A percentile compares a stretch with the other conserved stretches of the same genome.
Evolutionary conservation across 2,888 invertebrate species (phyloP).

Genomic region (Mythimna loreyi): DNA sequence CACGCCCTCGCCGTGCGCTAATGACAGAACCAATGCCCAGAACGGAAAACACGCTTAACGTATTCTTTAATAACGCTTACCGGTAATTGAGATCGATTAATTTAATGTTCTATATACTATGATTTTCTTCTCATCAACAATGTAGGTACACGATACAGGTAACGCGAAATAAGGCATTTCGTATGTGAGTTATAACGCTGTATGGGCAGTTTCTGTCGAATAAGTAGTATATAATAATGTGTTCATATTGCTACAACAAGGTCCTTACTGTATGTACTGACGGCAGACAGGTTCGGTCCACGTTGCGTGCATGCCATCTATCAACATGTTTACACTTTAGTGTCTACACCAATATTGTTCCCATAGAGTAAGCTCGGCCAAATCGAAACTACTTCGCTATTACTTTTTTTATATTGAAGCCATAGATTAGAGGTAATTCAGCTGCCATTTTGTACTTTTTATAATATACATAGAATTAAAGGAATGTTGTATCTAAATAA

Average conservation of each 20-base stretch:
- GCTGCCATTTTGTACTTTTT: conserved; percentile 86
- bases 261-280: conserved; percentile 56
- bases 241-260: conserved; percentile 61
- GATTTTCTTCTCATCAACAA: conserved; percentile 82
- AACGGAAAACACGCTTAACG: conserved; percentile 76
- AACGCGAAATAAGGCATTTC: conserved; percentile 90
- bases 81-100: conserved; percentile 89
- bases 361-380: conserved; percentile 89
- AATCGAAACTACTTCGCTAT: conserved; percentile 71
- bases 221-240: conserved; percentile 55
- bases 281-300: conserved; percentile 71
- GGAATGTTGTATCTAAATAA: conserved; percentile 74
- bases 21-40: conserved; percentile 68
- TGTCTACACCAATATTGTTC: conserved; percentile 86
- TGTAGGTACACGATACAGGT: conserved; percentile 88
- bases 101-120: conserved; percentile 86
- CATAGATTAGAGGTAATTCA: conserved; percentile 74
- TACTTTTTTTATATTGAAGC: conserved; percentile 70
- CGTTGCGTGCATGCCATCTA: conserved; percentile 79
- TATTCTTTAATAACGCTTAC: conserved; percentile 84
- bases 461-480: conserved; percentile 66
- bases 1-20: conserved; percentile 54
- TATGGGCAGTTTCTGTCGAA: conserved; percentile 72
- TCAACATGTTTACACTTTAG: conserved; percentile 71
- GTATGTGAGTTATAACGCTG: conserved; percentile 73